Evolutionary conservation across 1,140 invertebrate genomes (phyloP).

Genomic region (Apis mellifera): DNA sequence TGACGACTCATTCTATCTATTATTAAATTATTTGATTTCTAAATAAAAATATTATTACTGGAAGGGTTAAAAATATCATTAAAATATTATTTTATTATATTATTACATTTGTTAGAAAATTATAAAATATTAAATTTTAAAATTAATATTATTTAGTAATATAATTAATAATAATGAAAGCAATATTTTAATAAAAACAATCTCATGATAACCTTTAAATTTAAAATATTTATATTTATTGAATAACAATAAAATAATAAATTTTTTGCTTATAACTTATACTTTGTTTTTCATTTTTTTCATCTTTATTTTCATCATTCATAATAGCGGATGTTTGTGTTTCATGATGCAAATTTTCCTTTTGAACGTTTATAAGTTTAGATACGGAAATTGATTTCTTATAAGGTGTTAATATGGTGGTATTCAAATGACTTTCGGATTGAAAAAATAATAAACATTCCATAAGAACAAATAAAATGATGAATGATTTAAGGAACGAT

Average conservation of each 20-base stretch:
- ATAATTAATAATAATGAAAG: not conserved
- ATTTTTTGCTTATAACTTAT: not conserved
- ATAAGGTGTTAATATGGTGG: not conserved
- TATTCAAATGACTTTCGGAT: not conserved
- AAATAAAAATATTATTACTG: not conserved
- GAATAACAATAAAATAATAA: not conserved
- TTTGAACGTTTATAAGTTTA: not conserved
- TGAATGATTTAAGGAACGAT: constrained; percentile 6
- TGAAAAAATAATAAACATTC: not conserved
- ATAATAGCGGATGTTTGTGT: no score
- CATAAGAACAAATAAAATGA: not conserved
- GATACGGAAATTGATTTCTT: not conserved
- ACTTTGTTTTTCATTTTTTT: not conserved
- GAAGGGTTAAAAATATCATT: not conserved
- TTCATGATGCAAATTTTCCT: not conserved
- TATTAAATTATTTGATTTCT: constrained; percentile 7
- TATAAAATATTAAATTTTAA: not conserved
- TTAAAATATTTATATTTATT: not conserved
- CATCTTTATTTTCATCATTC: not conserved
- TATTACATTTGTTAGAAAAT: not conserved
- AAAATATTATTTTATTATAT: not conserved
- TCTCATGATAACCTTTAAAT: not conserved
- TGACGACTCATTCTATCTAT: constrained; percentile 35
- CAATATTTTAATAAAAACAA: not conserved
- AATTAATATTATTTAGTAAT: no score